phyloP scores from a whole-genome alignment of 2,888 invertebrate genomes.

The Panorpa germanica region DNA sequence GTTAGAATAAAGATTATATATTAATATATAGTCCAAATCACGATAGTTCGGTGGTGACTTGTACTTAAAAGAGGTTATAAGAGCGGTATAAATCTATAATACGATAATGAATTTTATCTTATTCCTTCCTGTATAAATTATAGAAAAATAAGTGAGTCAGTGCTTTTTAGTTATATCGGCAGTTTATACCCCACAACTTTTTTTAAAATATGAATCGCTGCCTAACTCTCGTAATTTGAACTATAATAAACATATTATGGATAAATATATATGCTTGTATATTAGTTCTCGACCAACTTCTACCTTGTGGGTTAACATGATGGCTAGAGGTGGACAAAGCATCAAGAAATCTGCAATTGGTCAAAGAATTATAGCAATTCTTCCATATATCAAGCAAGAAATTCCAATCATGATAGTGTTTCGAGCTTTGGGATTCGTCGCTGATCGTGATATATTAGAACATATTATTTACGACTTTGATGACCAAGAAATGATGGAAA shows the following conservation, averaged over 20 bases:
- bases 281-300: conserved; percentile 85
- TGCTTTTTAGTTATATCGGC: too few species aligned
- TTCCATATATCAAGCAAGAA: conserved; percentile 98
- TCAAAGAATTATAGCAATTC: conserved; percentile 90
- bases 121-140: too few species aligned
- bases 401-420: conserved; percentile 99
- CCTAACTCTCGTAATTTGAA: too few species aligned
- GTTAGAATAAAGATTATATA: conserved; percentile 15
- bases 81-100: too few species aligned
- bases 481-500: conserved; percentile 99
- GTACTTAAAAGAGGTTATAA: too few species aligned
- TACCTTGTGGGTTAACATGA: conserved; percentile 98
- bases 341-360: conserved; percentile 99
- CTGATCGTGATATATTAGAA: conserved; percentile 96
- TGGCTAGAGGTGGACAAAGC: conserved; percentile 96
- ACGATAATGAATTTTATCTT: too few species aligned
- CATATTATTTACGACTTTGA: conserved; percentile 99
- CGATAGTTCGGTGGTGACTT: too few species aligned
- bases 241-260: background rate
- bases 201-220: too few species aligned
- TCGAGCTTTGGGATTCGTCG: conserved; percentile 96
- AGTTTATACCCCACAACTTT: too few species aligned
- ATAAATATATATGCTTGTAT: conserved; percentile 23
- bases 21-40: background rate
- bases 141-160: too few species aligned